A percentile compares a stretch with the other conserved stretches of the same genome.
Conservation (phyloP, 1,140 invertebrate genomes). For the Dolichoris vasculosae region DNA sequence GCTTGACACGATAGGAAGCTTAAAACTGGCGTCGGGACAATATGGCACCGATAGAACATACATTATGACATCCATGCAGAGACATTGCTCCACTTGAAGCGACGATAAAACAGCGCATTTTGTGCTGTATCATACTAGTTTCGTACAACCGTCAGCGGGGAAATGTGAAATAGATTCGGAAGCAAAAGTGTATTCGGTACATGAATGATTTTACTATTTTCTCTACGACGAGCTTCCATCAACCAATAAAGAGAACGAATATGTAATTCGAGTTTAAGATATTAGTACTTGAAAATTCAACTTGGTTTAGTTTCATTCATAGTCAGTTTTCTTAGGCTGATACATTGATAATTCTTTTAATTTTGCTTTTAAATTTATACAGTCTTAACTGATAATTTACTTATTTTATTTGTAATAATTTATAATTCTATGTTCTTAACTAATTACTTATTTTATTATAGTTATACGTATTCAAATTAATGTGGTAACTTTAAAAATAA, state of each 20-base stretch:
- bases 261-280: background rate
- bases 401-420: too few relatives aligned
- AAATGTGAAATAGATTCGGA: background rate
- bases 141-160: background rate
- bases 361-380: too few relatives aligned
- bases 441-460: too few relatives aligned
- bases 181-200: background rate
- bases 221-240: background rate
- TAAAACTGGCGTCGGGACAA: constrained; percentile 47
- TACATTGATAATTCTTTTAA: too few relatives aligned
- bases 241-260: background rate
- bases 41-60: constrained; percentile 42
- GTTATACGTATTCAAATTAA: too few relatives aligned
- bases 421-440: too few relatives aligned
- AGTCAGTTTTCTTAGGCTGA: too few relatives aligned
- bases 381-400: too few relatives aligned
- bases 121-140: constrained; percentile 1
- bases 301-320: too few relatives aligned
- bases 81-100: constrained; percentile 24
- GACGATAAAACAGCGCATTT: constrained; percentile 40
- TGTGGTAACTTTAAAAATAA: too few relatives aligned
- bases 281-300: background rate
- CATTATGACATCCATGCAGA: constrained; percentile 20
- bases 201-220: background rate
- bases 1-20: constrained; percentile 32